Evolutionary conservation across 2,888 invertebrate genomes (phyloP), one percentile per base, ranked within the genome.

Genomic region (Lampropteryx suffumata): DNA sequence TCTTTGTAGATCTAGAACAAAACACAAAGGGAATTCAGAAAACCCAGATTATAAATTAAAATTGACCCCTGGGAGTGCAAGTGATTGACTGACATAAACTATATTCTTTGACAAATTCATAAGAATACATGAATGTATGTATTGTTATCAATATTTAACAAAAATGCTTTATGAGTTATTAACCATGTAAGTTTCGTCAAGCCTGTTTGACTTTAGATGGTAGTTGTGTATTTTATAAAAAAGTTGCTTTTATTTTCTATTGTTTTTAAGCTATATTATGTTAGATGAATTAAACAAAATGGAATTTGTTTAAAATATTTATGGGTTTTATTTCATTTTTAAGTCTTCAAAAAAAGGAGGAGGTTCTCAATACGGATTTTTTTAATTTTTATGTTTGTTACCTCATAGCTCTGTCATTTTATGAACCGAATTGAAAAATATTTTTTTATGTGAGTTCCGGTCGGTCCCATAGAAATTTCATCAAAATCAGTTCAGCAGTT

Each of bases 221-320:
- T 59, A 62, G 59, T 45, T 50, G 53, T 56, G 51, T 60, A 63
- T 67, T 69, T 68, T 68, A 65, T 66, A 64, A 62, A 63, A n/a
- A 69, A 67, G 73, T 75, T 74, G 69, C 73, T 74, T 77, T 77
- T 76, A 71, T 74, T 73, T 74, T 75, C 64, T 74, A 73, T 71
- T 74, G 70, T 74, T 76, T 66, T 65, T 70, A 74, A 71, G 67
- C 64, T 66, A 58, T 17, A n/a, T n/a, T n/a, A 17, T 17, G 17
- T 17, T 69, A 75, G 69, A 71, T 71, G 62, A 65, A 76, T 69
- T 76, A 77, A 75, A 78, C 65, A 61, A 70, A 71, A 63, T 67
- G 54, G 55, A 59, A 66, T 65, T 63, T 65, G 63, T 59, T 55
- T 54, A 49, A 24, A 40, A 36, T 7, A 47, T 37, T 27, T 45